phyloP scores from a whole-genome alignment of 2,888 invertebrate genomes.

The Cotesia congregata region DNA sequence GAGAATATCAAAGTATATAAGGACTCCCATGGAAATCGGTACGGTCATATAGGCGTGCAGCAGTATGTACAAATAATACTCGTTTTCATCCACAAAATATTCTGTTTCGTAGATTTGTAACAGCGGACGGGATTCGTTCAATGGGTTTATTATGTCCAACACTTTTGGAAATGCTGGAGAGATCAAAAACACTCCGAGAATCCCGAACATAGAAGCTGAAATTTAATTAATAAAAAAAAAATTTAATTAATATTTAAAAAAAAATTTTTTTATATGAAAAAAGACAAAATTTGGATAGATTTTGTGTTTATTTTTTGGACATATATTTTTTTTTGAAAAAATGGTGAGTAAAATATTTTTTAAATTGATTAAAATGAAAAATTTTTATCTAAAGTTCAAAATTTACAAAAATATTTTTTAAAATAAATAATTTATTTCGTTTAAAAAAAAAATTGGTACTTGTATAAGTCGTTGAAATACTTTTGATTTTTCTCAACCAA shows the following conservation, averaged over 20 bases:
- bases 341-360: not conserved
- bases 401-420: not conserved
- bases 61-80: constrained; percentile 42
- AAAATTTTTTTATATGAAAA: not conserved
- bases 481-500: not conserved
- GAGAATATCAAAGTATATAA: constrained; percentile 40
- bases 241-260: not conserved
- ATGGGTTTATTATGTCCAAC: constrained; percentile 41
- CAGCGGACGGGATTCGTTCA: constrained; percentile 43
- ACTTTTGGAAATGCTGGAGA: constrained; percentile 44
- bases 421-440: not conserved
- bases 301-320: too few relatives aligned
- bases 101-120: constrained; percentile 45
- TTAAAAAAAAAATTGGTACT: not conserved
- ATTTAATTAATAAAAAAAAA: not conserved
- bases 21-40: constrained; percentile 30
- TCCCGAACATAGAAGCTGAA: constrained; percentile 21
- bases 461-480: not conserved
- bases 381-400: not conserved
- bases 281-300: too few relatives aligned
- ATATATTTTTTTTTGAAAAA: too few relatives aligned
- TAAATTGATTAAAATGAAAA: not conserved
- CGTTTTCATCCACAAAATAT: constrained; percentile 42
- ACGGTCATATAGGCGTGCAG: constrained; percentile 44
- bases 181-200: constrained; percentile 37